Percentiles rank a stretch among this genome's conserved stretches.
These are phyloP conservation scores for Cydia fagiglandana DNA, from an alignment of 1,140 invertebrate species.

Conservation along the genomic window DNA sequence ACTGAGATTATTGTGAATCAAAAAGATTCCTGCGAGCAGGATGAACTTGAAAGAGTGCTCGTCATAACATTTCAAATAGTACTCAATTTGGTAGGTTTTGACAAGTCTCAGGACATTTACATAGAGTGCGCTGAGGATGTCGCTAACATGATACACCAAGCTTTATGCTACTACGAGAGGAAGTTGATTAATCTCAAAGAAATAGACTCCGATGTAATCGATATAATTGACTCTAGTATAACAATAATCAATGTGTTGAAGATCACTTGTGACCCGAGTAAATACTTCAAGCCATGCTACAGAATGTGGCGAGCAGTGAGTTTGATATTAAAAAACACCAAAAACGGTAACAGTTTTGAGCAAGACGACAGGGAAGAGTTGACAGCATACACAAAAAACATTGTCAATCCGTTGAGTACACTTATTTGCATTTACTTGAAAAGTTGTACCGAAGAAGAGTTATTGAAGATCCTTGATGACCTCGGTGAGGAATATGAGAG, in stretches of 20 bases:
- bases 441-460: constrained; percentile 53
- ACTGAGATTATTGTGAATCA: constrained; percentile 60
- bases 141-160: constrained; percentile 52
- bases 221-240: constrained; percentile 65
- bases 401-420: constrained; percentile 53
- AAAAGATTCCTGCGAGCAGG: constrained; percentile 51
- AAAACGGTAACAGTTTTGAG: constrained; percentile 59
- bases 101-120: constrained; percentile 56
- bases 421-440: constrained; percentile 58
- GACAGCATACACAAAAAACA: constrained; percentile 50
- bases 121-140: constrained; percentile 52
- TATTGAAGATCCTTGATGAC: constrained; percentile 51
- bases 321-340: constrained; percentile 46
- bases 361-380: constrained; percentile 60
- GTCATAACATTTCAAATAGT: constrained; percentile 67
- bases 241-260: constrained; percentile 53
- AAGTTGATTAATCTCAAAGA: constrained; percentile 64
- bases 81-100: constrained; percentile 62
- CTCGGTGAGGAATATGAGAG: constrained; percentile 54
- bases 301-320: constrained; percentile 61
- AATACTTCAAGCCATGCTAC: constrained; percentile 54
- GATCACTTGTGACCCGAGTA: constrained; percentile 44
- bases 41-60: constrained; percentile 66
- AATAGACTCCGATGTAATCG: constrained; percentile 65
- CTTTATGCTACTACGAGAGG: constrained; percentile 64